Evolutionary conservation across 35 echinoderm and acorn worm species (phyloP).

Genomic region (Patiria miniata): DNA sequence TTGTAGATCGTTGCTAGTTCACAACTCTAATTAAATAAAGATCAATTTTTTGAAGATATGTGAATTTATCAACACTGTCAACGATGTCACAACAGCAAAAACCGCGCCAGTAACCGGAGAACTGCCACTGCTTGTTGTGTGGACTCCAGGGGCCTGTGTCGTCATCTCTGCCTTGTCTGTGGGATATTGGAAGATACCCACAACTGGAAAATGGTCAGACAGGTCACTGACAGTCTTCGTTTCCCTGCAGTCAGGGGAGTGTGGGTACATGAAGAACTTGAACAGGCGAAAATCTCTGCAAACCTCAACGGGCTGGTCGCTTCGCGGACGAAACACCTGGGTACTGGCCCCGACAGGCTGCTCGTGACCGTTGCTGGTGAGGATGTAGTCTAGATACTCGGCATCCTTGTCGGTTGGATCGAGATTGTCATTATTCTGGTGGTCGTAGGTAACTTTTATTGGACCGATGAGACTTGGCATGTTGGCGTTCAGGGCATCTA

Average conservation of each 20-base stretch:
- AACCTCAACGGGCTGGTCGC: conserved; percentile 44
- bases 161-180: background rate
- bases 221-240: conserved; percentile 53
- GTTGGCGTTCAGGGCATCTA: conserved; percentile 47
- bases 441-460: conserved; percentile 66
- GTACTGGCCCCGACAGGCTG: conserved; percentile 56
- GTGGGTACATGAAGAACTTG: conserved; percentile 35
- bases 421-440: conserved; percentile 65
- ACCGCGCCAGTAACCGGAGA: no score
- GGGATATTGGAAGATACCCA: conserved; percentile 57
- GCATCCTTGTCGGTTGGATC: background rate
- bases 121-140: background rate
- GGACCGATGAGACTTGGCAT: conserved; percentile 63
- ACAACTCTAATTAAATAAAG: no score
- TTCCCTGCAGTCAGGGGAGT: conserved; percentile 37
- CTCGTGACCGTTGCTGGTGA: conserved; percentile 63
- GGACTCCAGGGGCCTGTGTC: background rate
- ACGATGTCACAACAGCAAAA: no score
- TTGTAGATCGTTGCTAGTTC: no score
- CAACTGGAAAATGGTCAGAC: conserved; percentile 85
- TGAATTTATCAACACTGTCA: no score
- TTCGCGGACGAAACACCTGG: conserved; percentile 56
- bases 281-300: conserved; percentile 51
- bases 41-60: no score
- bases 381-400: conserved; percentile 82